Conservation (phyloP, 2,888 invertebrate species). For the Clanis bilineata region DNA sequence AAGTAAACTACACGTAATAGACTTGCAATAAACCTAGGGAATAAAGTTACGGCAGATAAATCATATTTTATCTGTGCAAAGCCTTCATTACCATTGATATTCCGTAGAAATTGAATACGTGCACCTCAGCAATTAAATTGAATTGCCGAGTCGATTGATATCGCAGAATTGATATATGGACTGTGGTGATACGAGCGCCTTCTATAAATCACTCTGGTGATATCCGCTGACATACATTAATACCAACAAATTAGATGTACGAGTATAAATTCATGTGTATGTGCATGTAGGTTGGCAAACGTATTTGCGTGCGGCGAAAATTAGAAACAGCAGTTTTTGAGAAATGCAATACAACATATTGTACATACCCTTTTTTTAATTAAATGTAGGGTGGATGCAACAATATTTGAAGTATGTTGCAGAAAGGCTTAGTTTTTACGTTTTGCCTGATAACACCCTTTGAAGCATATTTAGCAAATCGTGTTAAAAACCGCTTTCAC, state of each 20-base stretch:
- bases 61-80: constrained; percentile 17
- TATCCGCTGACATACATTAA: constrained; percentile 41
- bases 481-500: too few relatives aligned
- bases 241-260: constrained; percentile 40
- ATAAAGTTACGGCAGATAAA: constrained; percentile 9
- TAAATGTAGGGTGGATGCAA: too few relatives aligned
- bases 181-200: constrained; percentile 21
- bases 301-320: too few relatives aligned
- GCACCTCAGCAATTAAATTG: constrained; percentile 24
- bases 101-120: constrained; percentile 18
- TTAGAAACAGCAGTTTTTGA: too few relatives aligned
- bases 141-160: constrained; percentile 36
- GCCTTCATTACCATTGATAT: constrained; percentile 17
- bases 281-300: too few relatives aligned
- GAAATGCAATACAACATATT: too few relatives aligned
- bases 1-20: neutral
- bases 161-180: constrained; percentile 42
- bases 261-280: too few relatives aligned
- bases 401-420: too few relatives aligned
- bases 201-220: constrained; percentile 33
- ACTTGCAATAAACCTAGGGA: constrained; percentile 2
- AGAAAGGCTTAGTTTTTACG: too few relatives aligned
- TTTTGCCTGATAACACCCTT: too few relatives aligned
- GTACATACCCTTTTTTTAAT: too few relatives aligned
- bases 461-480: too few relatives aligned